A percentile compares a stretch with the other conserved stretches of the same genome.
These are phyloP conservation scores for Notarius lentiginosus DNA, from an alignment of 2,113 vertebrate genomes.

Conservation along the genomic window DNA sequence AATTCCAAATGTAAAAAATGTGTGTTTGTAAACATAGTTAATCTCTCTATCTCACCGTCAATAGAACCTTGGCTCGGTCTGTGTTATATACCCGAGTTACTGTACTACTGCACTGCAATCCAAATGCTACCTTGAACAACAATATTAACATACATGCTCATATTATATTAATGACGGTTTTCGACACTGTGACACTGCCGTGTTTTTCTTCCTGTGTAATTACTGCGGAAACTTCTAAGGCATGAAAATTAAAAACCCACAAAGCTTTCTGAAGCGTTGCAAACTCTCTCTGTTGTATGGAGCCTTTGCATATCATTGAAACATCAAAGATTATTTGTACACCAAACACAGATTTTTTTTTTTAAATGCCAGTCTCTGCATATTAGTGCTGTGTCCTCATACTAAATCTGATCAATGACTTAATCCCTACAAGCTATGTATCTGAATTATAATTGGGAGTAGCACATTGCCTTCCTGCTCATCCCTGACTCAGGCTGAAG, in stretches of 20 bases:
- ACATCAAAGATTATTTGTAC: constrained; percentile 54
- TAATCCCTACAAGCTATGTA: constrained; percentile 52
- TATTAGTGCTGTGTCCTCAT: constrained; percentile 34
- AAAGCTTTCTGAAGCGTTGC: constrained; percentile 21
- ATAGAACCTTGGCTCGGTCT: background rate
- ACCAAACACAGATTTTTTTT: constrained; percentile 24
- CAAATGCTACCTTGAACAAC: background rate
- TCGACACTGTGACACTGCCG: background rate
- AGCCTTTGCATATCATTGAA: constrained; percentile 55
- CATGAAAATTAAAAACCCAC: constrained; percentile 36
- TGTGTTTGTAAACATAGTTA: no score
- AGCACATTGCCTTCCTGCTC: constrained; percentile 36
- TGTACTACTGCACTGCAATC: background rate
- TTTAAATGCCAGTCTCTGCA: constrained; percentile 38
- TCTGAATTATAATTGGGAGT: constrained; percentile 60
- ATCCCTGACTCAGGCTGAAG: constrained; percentile 43
- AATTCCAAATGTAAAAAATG: no score
- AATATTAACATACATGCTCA: constrained; percentile 41
- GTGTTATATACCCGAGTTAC: background rate
- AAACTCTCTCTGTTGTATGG: constrained; percentile 35
- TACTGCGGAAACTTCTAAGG: constrained; percentile 26
- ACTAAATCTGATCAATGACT: constrained; percentile 62
- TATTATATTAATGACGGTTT: constrained; percentile 39
- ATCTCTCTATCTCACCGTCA: background rate
- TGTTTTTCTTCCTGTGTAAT: constrained; percentile 32